These are phyloP conservation scores for Catharus fuscescens DNA, from an alignment of 2,113 vertebrate genomes.

Conservation along the genomic window DNA sequence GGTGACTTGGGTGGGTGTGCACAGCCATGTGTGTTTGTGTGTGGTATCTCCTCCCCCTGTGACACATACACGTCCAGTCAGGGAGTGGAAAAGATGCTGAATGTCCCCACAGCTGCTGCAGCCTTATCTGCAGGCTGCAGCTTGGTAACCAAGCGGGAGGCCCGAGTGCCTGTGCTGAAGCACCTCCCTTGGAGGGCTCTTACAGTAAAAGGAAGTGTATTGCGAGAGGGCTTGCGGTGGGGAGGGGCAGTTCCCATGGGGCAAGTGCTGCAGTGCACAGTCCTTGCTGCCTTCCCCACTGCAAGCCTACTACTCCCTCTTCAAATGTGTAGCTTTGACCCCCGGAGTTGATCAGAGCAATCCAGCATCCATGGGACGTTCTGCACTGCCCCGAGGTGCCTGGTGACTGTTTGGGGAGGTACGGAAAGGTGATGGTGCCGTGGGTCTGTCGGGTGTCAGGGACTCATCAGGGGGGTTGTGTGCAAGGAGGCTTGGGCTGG, in stretches of 20 bases:
- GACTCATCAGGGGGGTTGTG: neutral
- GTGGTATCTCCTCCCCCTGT: neutral
- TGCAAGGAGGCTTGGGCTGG: neutral
- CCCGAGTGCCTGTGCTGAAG: neutral
- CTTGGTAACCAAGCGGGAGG: neutral
- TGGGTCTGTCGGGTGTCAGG: neutral
- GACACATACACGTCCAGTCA: accelerated
- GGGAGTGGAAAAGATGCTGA: constrained; percentile 12
- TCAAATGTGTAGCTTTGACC: accelerated
- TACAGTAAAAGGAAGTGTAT: constrained; percentile 40
- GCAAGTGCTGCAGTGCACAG: neutral
- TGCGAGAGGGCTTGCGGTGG: neutral
- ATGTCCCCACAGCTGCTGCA: constrained; percentile 23
- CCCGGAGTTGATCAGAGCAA: accelerated
- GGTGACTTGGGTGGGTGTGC: neutral
- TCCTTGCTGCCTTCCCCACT: neutral
- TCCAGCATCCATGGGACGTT: neutral
- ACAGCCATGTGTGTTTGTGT: neutral
- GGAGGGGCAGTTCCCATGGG: neutral
- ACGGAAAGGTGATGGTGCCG: neutral
- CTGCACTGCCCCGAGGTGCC: neutral
- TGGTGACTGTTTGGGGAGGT: neutral
- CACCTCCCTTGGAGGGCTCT: constrained; percentile 33
- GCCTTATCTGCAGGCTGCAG: constrained; percentile 62
- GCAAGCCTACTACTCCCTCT: neutral